phyloP scores from a whole-genome alignment of 2,113 vertebrate species.

The Phaethornis superciliosus region DNA sequence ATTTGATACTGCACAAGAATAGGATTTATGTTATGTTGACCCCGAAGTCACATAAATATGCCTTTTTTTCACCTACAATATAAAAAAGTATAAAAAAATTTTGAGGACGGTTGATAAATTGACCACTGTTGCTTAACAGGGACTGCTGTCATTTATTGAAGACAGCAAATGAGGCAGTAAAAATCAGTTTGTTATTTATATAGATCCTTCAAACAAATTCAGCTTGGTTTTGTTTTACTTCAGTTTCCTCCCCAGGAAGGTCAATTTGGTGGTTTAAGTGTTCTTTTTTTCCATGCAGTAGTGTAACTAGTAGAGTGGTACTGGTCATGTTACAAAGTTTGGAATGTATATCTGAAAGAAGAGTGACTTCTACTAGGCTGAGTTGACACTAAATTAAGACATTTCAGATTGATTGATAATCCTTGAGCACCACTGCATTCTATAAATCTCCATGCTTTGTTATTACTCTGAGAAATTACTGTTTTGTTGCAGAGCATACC shows the following conservation, averaged over 20 bases:
- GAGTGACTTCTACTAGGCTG: not conserved
- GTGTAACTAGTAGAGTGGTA: not conserved
- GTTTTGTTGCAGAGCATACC: not conserved
- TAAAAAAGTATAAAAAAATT: conserved; percentile 22
- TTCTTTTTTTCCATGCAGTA: not conserved
- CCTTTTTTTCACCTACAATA: conserved; percentile 51
- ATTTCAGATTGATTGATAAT: not conserved
- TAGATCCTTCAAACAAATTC: conserved; percentile 1
- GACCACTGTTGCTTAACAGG: conserved; percentile 56
- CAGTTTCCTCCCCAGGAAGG: not conserved
- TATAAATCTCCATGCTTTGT: not conserved
- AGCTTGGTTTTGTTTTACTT: conserved; percentile 9
- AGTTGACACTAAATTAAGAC: not conserved
- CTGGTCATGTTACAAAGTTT: not conserved
- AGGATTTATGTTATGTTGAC: not conserved
- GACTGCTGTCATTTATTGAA: conserved; percentile 62
- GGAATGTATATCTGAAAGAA: not conserved
- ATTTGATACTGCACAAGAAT: conserved; percentile 32
- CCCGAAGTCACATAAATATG: conserved; percentile 21
- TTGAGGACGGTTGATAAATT: conserved; percentile 59
- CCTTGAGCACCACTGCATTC: not conserved
- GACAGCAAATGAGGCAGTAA: conserved; percentile 64
- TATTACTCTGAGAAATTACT: not conserved
- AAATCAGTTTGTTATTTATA: conserved; percentile 48
- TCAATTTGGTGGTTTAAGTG: not conserved